phyloP scores from a whole-genome alignment of 2,888 invertebrate species.

The Arrhopalites spinosus region DNA sequence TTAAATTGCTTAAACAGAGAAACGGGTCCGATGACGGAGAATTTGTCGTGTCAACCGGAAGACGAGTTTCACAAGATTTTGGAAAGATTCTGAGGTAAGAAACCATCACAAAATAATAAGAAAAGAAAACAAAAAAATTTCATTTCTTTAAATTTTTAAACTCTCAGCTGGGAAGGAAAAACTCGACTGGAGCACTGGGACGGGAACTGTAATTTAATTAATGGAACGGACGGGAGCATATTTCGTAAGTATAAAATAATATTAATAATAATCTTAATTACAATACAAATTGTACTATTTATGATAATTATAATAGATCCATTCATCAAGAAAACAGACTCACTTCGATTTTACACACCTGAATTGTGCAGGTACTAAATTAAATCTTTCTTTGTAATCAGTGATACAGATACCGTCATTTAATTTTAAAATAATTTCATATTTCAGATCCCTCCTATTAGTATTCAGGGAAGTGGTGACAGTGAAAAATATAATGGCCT shows the following conservation, averaged over 20 bases:
- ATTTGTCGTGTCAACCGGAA: conserved; percentile 51
- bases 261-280: not conserved
- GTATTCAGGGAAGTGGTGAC: conserved; percentile 45
- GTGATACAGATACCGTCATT: not conserved
- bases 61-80: conserved; percentile 51
- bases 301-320: not conserved
- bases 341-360: conserved; percentile 52
- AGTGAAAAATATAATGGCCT: conserved; percentile 47
- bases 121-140: no score
- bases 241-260: conserved; percentile 36
- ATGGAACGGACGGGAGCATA: conserved; percentile 53
- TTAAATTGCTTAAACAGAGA: no score
- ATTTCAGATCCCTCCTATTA: conserved; percentile 47
- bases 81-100: no score
- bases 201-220: conserved; percentile 53
- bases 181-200: conserved; percentile 52
- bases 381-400: not conserved
- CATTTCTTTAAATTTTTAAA: no score
- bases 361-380: conserved; percentile 53
- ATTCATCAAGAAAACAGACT: conserved; percentile 52
- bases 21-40: conserved; percentile 56
- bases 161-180: conserved; percentile 56
- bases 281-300: no score
- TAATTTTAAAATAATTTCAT: not conserved
- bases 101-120: no score